phyloP scores from a whole-genome alignment of 2,113 vertebrate species.

The Oryzias curvinotus region DNA sequence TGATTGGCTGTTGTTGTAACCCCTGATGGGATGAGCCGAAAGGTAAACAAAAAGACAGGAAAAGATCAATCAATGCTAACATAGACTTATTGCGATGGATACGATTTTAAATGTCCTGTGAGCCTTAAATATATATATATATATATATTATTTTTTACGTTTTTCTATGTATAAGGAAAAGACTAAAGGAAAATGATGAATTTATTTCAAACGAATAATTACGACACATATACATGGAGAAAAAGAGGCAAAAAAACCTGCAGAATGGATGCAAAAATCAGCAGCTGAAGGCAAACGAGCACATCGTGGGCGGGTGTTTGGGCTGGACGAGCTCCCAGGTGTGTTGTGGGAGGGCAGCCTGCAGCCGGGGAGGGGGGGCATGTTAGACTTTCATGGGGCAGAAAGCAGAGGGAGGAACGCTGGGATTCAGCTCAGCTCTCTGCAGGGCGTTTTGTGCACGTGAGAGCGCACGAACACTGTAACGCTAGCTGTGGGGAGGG shows the following conservation, averaged over 20 bases:
- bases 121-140: too few relatives aligned
- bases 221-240: not conserved
- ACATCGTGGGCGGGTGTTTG: constrained; percentile 5
- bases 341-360: constrained; percentile 41
- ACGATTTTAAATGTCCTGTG: too few relatives aligned
- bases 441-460: constrained; percentile 2
- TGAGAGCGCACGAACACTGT: not conserved
- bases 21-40: too few relatives aligned
- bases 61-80: too few relatives aligned
- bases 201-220: too few relatives aligned
- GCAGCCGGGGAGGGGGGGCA: constrained; percentile 32
- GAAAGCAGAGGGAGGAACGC: constrained; percentile 40
- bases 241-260: not conserved
- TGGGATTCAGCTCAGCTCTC: constrained; percentile 39
- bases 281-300: too few relatives aligned
- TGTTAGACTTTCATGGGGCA: constrained; percentile 30
- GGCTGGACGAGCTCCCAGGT: constrained; percentile 44
- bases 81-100: too few relatives aligned
- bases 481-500: constrained; percentile 6
- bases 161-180: too few relatives aligned
- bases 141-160: too few relatives aligned
- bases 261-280: not conserved
- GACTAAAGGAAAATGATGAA: too few relatives aligned
- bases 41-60: too few relatives aligned
- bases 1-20: too few relatives aligned